These are phyloP conservation scores for Oligia latruncula DNA, from an alignment of 2,888 invertebrate species.

Conservation along the genomic window DNA sequence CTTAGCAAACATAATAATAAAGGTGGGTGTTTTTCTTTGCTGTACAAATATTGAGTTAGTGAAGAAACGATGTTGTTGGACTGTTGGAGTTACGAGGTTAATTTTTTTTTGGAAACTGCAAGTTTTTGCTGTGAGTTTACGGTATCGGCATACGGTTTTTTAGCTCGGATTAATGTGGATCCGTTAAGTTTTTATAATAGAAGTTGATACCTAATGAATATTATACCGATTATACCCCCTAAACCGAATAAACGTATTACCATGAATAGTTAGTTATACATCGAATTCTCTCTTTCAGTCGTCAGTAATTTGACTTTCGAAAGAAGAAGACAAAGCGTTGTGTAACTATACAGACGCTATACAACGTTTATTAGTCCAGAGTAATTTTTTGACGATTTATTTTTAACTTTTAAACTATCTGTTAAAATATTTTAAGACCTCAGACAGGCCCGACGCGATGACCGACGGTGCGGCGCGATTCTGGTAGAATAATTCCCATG, in stretches of 20 bases:
- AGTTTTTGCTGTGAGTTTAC: slow-evolving; percentile 19
- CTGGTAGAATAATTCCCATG: not conserved
- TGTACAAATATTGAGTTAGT: slow-evolving; percentile 43
- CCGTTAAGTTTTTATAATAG: slow-evolving; percentile 3
- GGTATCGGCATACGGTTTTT: slow-evolving; percentile 12
- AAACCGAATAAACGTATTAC: no score
- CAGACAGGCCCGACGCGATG: not conserved
- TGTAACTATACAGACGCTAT: no score
- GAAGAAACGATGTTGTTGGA: slow-evolving; percentile 17
- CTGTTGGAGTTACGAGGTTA: not conserved
- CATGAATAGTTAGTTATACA: no score
- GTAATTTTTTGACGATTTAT: not conserved
- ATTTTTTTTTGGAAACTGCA: slow-evolving; percentile 12
- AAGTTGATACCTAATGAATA: no score
- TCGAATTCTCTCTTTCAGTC: no score
- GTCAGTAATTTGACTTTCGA: no score
- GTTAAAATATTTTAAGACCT: not conserved
- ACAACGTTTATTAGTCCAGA: no score
- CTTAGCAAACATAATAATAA: slow-evolving; percentile 49
- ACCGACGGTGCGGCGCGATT: not conserved
- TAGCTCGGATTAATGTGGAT: slow-evolving; percentile 3
- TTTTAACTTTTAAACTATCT: not conserved
- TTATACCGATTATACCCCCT: not conserved
- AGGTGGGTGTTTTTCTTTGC: slow-evolving; percentile 32
- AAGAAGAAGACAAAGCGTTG: no score